These are phyloP conservation scores for Andricus quercusramuli DNA, from an alignment of 2,888 invertebrate species.

Conservation along the genomic window DNA sequence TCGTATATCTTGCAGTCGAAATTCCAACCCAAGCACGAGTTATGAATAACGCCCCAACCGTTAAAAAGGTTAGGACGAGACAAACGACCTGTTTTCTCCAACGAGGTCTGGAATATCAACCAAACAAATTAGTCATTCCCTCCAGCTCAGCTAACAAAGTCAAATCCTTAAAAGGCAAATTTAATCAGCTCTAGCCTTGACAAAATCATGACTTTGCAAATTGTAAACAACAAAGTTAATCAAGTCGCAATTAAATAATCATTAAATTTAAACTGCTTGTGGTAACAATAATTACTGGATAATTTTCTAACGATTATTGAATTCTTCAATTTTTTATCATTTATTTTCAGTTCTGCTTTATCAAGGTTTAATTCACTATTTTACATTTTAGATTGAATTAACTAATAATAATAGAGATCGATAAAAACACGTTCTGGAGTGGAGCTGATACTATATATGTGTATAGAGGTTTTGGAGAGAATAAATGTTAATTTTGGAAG, in stretches of 20 bases:
- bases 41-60: constrained; percentile 58
- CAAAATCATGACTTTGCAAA: background rate
- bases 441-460: background rate
- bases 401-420: constrained; percentile 10
- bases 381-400: background rate
- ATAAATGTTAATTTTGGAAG: constrained; percentile 39
- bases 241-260: background rate
- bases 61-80: constrained; percentile 57
- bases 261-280: background rate
- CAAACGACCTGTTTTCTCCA: constrained; percentile 63
- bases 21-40: constrained; percentile 61
- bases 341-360: background rate
- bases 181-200: background rate
- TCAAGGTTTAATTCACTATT: background rate
- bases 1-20: constrained; percentile 49
- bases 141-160: background rate
- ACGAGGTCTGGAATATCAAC: constrained; percentile 55
- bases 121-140: constrained; percentile 12
- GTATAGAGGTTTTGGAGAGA: constrained; percentile 48
- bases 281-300: background rate
- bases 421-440: constrained; percentile 17
- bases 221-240: background rate
- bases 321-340: background rate
- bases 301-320: background rate
- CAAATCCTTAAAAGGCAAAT: background rate